phyloP scores from a whole-genome alignment of 2,797 vertebrate species.

The Danio aesculapii region DNA sequence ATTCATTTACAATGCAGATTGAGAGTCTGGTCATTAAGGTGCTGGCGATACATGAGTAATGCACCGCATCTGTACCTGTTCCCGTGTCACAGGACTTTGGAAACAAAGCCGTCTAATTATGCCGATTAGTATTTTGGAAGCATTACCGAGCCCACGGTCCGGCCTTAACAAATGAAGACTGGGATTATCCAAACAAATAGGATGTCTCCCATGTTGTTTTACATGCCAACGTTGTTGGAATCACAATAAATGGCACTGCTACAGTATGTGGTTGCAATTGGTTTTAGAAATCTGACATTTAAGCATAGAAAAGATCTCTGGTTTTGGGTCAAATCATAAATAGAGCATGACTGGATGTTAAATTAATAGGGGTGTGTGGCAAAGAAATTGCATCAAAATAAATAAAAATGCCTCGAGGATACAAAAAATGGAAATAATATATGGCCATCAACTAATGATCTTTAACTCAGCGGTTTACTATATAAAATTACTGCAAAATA shows the following conservation, averaged over 20 bases:
- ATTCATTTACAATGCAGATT: conserved; percentile 78
- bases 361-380: background rate
- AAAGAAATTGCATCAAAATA: no score
- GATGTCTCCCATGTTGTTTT: conserved; percentile 51
- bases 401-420: no score
- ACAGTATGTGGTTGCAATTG: background rate
- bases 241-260: background rate
- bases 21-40: conserved; percentile 59
- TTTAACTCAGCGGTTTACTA: background rate
- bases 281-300: background rate
- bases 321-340: background rate
- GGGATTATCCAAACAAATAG: conserved; percentile 59
- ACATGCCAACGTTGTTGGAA: conserved; percentile 27
- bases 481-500: no score
- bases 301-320: background rate
- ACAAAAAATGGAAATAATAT: background rate
- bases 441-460: background rate
- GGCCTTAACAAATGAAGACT: conserved; percentile 64
- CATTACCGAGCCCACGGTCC: conserved; percentile 73
- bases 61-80: conserved; percentile 80
- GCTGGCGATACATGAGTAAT: conserved; percentile 78
- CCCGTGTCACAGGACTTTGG: conserved; percentile 72
- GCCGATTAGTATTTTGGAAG: conserved; percentile 84
- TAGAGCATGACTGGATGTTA: background rate
- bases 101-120: conserved; percentile 82